Base-by-base conservation (phyloP, 2,888 invertebrate genomes). In the Drosophila fungiperda region DNA sequence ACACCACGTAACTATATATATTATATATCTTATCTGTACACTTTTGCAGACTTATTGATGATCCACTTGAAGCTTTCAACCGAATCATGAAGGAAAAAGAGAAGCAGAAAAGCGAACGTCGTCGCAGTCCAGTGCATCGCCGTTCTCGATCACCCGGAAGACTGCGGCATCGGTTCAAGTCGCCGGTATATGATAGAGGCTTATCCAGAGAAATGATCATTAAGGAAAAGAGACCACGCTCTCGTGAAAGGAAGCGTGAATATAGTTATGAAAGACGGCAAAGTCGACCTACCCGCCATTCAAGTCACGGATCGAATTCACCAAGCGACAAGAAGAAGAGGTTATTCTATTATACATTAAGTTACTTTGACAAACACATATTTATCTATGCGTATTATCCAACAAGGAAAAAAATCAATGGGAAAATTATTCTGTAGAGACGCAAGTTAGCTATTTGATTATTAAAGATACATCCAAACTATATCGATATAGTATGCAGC, bases 11-110 rank as follows among this genome's bases (percentile, higher is more conserved):
- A 54, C 1, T 60, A 26, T 23, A 20, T 62, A 6, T 49, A 20
- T 23, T 50, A 52, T 48, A 74, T 52, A 12, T 3, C 20, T 23
- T 15, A 15, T 45, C 45, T 45, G 20, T 15, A 15, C 12, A 45
- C 15, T 1, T 17, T 55, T 55, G 38, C 78, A 91, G 97, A 82
- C 95, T 95, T 69, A 96, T 96, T 80, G 97, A 97, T 90, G 97
- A 98, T 93, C 97, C 97, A 5, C 93, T 97, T 84, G 97, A 97
- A 92, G 97, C 97, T 61, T 98, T 98, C 92, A 96, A 97, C 92
- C 95, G 97, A 79, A 96, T 97, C 94, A 94, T 98, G 89, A 95
- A 96, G 78, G 97, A 97, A 93, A 97, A 97, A 92, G 95, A 96
- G 62, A 94, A 96, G 71, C 92, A 94, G 52, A 93, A 94, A 75